phyloP scores from a whole-genome alignment of 2,113 vertebrate species.

The Phalacrocorax pelagicus region DNA sequence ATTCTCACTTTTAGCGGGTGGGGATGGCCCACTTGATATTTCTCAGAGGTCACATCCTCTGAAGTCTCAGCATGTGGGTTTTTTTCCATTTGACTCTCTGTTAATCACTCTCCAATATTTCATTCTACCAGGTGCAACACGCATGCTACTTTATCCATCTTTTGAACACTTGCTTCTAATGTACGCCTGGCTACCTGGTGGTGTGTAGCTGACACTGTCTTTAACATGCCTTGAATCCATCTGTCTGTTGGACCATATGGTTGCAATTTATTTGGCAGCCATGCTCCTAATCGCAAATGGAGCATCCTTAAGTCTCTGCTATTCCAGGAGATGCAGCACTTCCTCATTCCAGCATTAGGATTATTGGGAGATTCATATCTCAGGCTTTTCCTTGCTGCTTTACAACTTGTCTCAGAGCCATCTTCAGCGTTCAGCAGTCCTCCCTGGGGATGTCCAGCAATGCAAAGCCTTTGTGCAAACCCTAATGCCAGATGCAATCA shows the following conservation, averaged over 20 bases:
- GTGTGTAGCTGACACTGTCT: slow-evolving; percentile 62
- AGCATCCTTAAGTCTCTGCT: slow-evolving; percentile 42
- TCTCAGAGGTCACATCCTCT: background rate
- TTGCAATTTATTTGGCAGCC: slow-evolving; percentile 62
- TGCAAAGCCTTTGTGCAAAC: background rate
- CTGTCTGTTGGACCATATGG: slow-evolving; percentile 64
- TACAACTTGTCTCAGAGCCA: background rate
- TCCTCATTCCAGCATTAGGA: background rate
- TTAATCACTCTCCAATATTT: background rate
- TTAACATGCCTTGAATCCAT: slow-evolving; percentile 58
- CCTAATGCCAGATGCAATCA: background rate
- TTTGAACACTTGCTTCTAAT: slow-evolving; percentile 57
- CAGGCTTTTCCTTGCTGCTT: background rate
- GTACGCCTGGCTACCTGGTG: slow-evolving; percentile 53
- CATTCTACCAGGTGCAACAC: slow-evolving; percentile 41
- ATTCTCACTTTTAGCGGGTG: background rate
- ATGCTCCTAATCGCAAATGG: slow-evolving; percentile 37
- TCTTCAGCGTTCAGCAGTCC: background rate
- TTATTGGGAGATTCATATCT: background rate
- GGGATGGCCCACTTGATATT: background rate
- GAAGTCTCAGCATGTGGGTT: background rate
- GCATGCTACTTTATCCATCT: slow-evolving; percentile 47
- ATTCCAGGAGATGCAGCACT: slow-evolving; percentile 7
- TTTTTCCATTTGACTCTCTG: background rate
- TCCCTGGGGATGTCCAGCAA: background rate